Conservation (phyloP, 2,797 vertebrate species). For the Melanotaenia nigrans region DNA sequence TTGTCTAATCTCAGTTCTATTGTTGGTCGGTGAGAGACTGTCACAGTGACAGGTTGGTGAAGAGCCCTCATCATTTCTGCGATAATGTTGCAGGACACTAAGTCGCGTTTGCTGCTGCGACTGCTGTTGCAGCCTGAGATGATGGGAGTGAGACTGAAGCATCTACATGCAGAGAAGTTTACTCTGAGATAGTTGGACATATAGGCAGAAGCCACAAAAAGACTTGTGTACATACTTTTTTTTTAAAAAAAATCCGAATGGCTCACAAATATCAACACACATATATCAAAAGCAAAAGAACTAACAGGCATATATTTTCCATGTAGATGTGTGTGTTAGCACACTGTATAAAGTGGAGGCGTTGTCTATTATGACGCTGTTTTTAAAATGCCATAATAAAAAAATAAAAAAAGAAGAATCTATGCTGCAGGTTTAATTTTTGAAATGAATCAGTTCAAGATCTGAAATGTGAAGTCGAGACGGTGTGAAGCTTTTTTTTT, state of each 20-base stretch:
- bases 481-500: conserved; percentile 27
- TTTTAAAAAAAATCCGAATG: background rate
- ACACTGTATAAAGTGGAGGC: background rate
- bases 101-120: conserved; percentile 9
- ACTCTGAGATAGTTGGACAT: background rate
- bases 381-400: background rate
- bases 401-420: background rate
- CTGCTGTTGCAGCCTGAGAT: conserved; percentile 23
- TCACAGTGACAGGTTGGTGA: conserved; percentile 66
- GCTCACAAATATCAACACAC: background rate
- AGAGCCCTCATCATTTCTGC: conserved; percentile 69
- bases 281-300: background rate
- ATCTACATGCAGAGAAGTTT: background rate
- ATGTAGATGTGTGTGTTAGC: background rate
- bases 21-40: conserved; percentile 68
- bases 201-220: background rate
- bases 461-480: conserved; percentile 16
- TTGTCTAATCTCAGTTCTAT: conserved; percentile 74
- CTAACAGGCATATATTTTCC: background rate
- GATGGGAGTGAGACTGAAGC: conserved; percentile 14
- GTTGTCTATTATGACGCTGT: background rate
- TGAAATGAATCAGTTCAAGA: conserved; percentile 1
- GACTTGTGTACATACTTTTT: background rate
- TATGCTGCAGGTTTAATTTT: background rate
- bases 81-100: conserved; percentile 53